A percentile compares a stretch with the other conserved stretches of the same genome.
Evolutionary conservation across 2,888 invertebrate genomes (phyloP).

Genomic region (Drosophila dives): DNA sequence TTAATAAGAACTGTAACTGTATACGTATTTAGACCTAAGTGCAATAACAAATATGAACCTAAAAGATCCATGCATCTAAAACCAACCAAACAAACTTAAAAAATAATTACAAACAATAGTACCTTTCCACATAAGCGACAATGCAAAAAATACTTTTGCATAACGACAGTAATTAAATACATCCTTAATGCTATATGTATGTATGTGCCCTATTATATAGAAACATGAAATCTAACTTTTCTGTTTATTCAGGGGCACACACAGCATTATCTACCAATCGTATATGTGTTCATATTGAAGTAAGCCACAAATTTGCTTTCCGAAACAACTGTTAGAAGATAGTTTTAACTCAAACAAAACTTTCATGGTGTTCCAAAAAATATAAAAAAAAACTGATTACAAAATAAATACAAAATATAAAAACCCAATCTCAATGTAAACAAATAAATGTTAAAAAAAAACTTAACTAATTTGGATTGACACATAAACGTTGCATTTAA

Average conservation of each 20-base stretch:
- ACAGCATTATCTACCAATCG: constrained; percentile 29
- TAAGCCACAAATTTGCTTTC: constrained; percentile 43
- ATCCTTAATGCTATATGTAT: constrained; percentile 9
- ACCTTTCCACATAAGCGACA: constrained; percentile 67
- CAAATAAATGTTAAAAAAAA: constrained; percentile 7
- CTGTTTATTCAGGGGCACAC: not conserved
- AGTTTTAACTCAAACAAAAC: constrained; percentile 28
- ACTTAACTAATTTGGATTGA: constrained; percentile 34
- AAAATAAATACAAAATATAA: constrained; percentile 13
- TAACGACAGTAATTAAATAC: constrained; percentile 12
- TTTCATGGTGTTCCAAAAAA: constrained; percentile 33
- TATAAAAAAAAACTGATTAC: constrained; percentile 4
- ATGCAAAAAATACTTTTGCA: constrained; percentile 28
- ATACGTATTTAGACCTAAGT: constrained; percentile 73
- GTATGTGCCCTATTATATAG: constrained; percentile 1
- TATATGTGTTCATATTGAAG: constrained; percentile 64
- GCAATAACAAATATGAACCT: constrained; percentile 59
- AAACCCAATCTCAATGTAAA: constrained; percentile 30
- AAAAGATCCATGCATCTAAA: constrained; percentile 45
- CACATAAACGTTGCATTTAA: constrained; percentile 47
- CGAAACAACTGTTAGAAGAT: constrained; percentile 29
- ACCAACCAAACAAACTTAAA: constrained; percentile 43
- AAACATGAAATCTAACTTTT: not conserved
- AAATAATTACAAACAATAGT: constrained; percentile 70
- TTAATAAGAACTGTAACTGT: constrained; percentile 69